Conservation (phyloP, 1,140 invertebrate species). For the Ostrea edulis region DNA sequence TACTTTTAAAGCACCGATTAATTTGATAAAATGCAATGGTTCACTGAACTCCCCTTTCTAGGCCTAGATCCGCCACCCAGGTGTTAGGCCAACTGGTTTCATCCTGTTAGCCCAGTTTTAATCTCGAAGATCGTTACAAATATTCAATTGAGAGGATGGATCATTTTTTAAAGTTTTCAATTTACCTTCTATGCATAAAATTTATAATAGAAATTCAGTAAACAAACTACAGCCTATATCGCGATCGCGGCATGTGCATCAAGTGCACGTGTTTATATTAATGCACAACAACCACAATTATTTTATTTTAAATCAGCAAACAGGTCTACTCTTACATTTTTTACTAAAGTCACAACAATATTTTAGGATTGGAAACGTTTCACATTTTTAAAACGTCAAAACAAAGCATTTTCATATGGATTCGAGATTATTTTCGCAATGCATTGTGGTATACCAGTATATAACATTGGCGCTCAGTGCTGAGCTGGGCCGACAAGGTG, state of each 20-base stretch:
- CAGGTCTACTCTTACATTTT: not conserved
- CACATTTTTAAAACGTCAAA: not conserved
- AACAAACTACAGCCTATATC: too few relatives aligned
- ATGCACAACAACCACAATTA: too few relatives aligned
- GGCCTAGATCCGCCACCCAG: not conserved
- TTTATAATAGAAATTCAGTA: not conserved
- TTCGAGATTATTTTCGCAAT: slow-evolving; percentile 28
- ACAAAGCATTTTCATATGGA: not conserved
- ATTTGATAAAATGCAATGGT: too few relatives aligned
- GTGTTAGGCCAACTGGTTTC: not conserved
- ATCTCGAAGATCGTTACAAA: not conserved
- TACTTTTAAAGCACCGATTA: too few relatives aligned
- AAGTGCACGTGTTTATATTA: not conserved
- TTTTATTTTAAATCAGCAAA: not conserved
- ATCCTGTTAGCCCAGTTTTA: not conserved
- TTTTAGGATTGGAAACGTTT: not conserved
- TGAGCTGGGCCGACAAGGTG: not conserved
- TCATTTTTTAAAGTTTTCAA: not conserved
- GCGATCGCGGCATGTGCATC: not conserved
- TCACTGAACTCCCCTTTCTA: not conserved
- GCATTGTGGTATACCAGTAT: slow-evolving; percentile 36
- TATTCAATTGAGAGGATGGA: not conserved
- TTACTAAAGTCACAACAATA: not conserved
- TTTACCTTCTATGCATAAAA: not conserved
- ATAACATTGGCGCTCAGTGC: not conserved